Evolutionary conservation across 2,888 invertebrate species (phyloP), one percentile per base, ranked within the genome.

Genomic region (Mythimna loreyi): DNA sequence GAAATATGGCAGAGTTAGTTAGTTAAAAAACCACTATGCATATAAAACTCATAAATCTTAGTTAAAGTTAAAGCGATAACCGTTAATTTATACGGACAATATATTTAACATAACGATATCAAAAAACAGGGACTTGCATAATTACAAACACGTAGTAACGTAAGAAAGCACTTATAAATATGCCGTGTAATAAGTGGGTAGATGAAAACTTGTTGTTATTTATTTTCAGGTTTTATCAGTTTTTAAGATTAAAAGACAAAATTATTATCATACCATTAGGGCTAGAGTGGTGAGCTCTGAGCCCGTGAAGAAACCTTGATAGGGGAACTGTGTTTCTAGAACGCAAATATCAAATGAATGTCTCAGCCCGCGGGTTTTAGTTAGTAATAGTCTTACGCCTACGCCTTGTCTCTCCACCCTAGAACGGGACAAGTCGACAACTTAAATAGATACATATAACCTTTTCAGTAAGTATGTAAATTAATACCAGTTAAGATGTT

Each of bases 111-210:
- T 69, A 74, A 65, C 58, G 45, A 55, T 67, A 67, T 59, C 28
- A 71, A 72, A 70, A 78, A 72, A 63, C 52, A 47, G 50, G 47
- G 60, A 50, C 70, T 56, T 76, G 59, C 61, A 64, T 82, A 75
- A 73, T 77, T 68, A 71, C 64, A 72, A 49, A 75, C 66, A 68
- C 49, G 63, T 50, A 6, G 13, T 28, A 45, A 43, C 40, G 23
- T n/a, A 45, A n/a, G 43, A n/a, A 45, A 45, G 40, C 33, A 33
- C 53, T 57, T 66, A 67, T 59, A 74, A 67, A 50, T 74, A 56
- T 74, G 56, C 67, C 19, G 21, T 13, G 49, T 33, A 67, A 23
- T 50, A 50, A 67, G n/a, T 59, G 28, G 13, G 3, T 21, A 50
- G 19, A 36, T 3, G 49, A 56, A 67, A 23, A 43, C n/a, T 13